Conservation (phyloP, 2,797 vertebrate species). For the Scolopax rusticola region DNA sequence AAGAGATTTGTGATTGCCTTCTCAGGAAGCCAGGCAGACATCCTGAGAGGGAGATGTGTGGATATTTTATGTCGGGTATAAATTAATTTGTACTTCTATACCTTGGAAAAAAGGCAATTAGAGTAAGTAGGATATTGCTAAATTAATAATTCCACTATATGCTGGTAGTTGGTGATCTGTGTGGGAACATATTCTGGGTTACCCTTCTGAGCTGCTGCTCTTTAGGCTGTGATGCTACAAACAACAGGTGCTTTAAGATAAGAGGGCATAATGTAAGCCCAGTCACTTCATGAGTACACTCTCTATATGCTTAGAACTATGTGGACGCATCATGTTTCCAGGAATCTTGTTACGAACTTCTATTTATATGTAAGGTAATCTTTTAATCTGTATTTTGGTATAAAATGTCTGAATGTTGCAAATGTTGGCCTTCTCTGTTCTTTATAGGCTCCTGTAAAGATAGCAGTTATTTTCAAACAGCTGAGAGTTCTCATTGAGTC, state of each 20-base stretch:
- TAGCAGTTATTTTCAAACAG: conserved; percentile 98
- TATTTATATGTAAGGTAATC: not conserved
- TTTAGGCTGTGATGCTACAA: not conserved
- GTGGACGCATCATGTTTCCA: not conserved
- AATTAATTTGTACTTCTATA: not conserved
- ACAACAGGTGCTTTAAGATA: not conserved
- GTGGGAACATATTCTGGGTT: not conserved
- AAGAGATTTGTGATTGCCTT: not conserved
- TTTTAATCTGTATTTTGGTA: not conserved
- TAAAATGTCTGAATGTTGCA: not conserved
- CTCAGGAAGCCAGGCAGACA: not conserved
- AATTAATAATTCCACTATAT: not conserved
- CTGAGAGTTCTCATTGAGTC: conserved; percentile 93
- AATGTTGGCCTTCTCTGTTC: not conserved
- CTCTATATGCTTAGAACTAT: not conserved
- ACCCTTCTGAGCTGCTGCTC: not conserved
- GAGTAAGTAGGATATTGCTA: not conserved
- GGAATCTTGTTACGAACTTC: not conserved
- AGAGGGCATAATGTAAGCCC: not conserved
- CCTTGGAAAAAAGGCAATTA: not conserved
- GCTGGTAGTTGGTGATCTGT: not conserved
- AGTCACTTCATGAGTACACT: not conserved
- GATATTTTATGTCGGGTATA: not conserved
- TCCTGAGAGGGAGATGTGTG: not conserved
- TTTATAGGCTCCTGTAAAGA: conserved; percentile 92